Conservation (phyloP, 2,888 invertebrate species). For the Eumacrocentrus americanus region DNA sequence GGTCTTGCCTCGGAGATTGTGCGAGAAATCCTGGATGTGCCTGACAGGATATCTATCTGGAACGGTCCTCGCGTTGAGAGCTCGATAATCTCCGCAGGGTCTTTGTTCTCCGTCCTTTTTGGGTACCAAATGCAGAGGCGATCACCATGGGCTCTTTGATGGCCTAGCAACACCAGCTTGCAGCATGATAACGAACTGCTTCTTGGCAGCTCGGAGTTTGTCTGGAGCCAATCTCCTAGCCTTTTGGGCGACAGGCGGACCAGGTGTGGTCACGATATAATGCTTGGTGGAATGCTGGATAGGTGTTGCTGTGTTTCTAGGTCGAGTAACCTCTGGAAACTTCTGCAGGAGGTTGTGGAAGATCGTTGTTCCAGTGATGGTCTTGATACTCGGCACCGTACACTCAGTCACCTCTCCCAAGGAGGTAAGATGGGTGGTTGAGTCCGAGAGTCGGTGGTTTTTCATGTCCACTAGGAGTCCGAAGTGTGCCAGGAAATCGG, state of each 20-base stretch:
- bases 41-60: slow-evolving; percentile 49
- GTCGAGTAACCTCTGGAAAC: slow-evolving; percentile 26
- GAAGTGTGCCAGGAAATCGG: slow-evolving; percentile 47
- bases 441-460: slow-evolving; percentile 39
- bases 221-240: slow-evolving; percentile 48
- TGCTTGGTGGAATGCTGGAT: slow-evolving; percentile 32
- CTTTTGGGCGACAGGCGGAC: slow-evolving; percentile 45
- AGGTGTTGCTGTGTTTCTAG: slow-evolving; percentile 29
- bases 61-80: slow-evolving; percentile 39
- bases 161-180: slow-evolving; percentile 41
- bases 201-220: slow-evolving; percentile 40
- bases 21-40: slow-evolving; percentile 45
- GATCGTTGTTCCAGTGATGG: background rate
- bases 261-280: slow-evolving; percentile 43
- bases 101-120: slow-evolving; percentile 49
- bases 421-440: slow-evolving; percentile 12
- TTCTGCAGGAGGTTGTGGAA: slow-evolving; percentile 17
- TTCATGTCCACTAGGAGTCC: slow-evolving; percentile 46
- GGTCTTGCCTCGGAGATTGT: slow-evolving; percentile 34
- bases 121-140: slow-evolving; percentile 49
- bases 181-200: slow-evolving; percentile 46
- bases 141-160: slow-evolving; percentile 52
- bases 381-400: background rate
- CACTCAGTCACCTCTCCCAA: background rate
- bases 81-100: slow-evolving; percentile 55